Evolutionary conservation across 2,113 vertebrate genomes (phyloP), one percentile per base, ranked within the genome.

Genomic region (Ciconia stormi): DNA sequence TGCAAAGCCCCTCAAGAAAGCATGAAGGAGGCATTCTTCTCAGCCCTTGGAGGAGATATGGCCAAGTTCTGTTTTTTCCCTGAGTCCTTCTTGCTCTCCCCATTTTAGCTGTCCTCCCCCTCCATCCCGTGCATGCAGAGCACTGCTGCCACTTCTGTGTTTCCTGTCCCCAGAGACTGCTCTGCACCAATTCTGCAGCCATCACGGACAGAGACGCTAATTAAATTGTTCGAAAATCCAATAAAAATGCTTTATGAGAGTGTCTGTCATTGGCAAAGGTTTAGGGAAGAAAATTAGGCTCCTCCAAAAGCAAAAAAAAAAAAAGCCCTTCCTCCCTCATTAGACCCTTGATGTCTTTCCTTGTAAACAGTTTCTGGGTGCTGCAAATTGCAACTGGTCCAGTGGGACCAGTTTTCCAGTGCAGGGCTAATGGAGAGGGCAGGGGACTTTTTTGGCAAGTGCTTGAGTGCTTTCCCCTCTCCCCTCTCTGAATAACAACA

Each of bases 181-280:
- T 87, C 66, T 42, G 66, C 82, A 83, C 88, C 82, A 62, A 81
- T 58, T 49, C 78, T 61, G 71, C 90, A 92, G 93, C 90, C 81
- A 73, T 63, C 87, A 62, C 12, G 44, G 84, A 29, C 0, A 0
- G 74, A 96, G 82, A 82, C 21, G 1, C 76, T 95, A 97, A 97
- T 97, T 95, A 96, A 96, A 97, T 95, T 94, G 92, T 94, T 95
- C 6, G 20, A 87, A 97, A 96, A 93, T 84, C 85, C 97, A 97
- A 93, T 97, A 96, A 97, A 97, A 95, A 93, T 95, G 92, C 47
- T 97, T 97, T 96, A 97, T 73, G 88, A 95, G 96, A 86, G 61
- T 73, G 65, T 97, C 95, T 97, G 94, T 94, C 90, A 92, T 79
- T 89, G 91, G 90, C 91, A 94, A 89, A 92, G 95, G 92, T 92